Evolutionary conservation across 2,888 invertebrate species (phyloP), one percentile per base, ranked within the genome.

Genomic region (Mallateleia sp.): DNA sequence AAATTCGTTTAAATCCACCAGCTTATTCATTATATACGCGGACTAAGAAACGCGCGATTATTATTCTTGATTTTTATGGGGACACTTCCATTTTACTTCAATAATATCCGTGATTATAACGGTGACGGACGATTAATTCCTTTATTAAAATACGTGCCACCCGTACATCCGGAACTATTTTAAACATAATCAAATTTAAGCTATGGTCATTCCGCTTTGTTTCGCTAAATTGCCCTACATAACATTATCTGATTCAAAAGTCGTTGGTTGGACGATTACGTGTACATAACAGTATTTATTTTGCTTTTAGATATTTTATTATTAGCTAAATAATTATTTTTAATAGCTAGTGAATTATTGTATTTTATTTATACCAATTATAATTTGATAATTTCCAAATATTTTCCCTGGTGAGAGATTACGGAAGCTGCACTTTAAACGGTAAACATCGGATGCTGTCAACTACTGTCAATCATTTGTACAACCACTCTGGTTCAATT

Each of bases 1-100:
- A 74, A 85, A 88, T 87, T 87, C 82, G 81, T 81, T 86, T 79
- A 82, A 82, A 86, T 81, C 42, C 79, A 15, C 69, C 60, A 56
- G 54, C 75, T 88, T 79, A 82, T 75, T 85, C 82, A 81, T 88
- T 85, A 82, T 83, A 77, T 47, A 71, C 77, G 72, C 45, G 42
- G 28, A 14, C 72, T 58, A 60, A 45, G 69, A 58, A 60, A 80
- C 34, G 64, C 28, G 52, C 42, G 34, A 74, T 74, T 80, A 87
- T 74, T 67, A 75, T 80, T 74, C 69, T 75, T 75, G 60, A 80
- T 85, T 85, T 71, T 85, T 75, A 74, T 64, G 22, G 34, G 20
- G 15, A 77, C 75, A 71, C 54, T 71, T 67, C 54, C 71, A 75
- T 75, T 67, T 32, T 72, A 69, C 52, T 56, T 77, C 75, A 75